These are phyloP conservation scores for Anthophora plumipes DNA, from an alignment of 2,888 invertebrate genomes.

Conservation along the genomic window DNA sequence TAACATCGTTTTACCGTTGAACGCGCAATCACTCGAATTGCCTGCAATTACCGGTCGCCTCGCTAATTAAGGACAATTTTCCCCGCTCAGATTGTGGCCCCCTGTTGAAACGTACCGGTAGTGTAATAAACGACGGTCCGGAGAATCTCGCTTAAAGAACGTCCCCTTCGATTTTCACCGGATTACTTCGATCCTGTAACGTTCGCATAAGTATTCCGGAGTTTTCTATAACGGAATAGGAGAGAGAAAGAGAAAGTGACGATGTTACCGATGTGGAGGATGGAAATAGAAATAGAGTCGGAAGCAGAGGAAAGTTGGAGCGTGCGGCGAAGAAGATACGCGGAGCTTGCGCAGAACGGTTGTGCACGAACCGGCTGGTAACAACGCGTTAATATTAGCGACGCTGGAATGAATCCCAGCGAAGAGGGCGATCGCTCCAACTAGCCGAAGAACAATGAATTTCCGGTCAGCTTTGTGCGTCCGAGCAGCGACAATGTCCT, in stretches of 20 bases:
- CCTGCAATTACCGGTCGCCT: conserved; percentile 32
- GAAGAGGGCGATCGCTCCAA: conserved; percentile 55
- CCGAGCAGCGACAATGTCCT: conserved; percentile 68
- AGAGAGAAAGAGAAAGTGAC: neutral
- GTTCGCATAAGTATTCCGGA: no score
- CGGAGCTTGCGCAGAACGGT: conserved; percentile 48
- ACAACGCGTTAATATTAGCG: conserved; percentile 71
- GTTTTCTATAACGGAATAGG: neutral
- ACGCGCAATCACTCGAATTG: conserved; percentile 42
- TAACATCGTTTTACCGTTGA: conserved; percentile 29
- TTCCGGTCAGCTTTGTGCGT: conserved; percentile 69
- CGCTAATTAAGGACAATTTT: conserved; percentile 48
- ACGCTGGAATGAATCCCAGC: conserved; percentile 65
- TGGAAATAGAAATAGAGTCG: conserved; percentile 58
- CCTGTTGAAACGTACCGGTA: neutral
- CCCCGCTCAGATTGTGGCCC: neutral
- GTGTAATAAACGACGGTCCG: neutral
- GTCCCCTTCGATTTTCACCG: neutral
- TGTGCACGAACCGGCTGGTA: conserved; percentile 57
- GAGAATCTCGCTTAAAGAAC: no score
- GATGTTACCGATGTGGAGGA: conserved; percentile 20
- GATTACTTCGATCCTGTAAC: neutral
- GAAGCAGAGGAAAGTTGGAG: conserved; percentile 24
- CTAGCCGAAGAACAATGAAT: conserved; percentile 66
- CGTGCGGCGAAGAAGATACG: conserved; percentile 6